Conservation (phyloP, 2,888 invertebrate species). For the Pegoplata infirma region DNA sequence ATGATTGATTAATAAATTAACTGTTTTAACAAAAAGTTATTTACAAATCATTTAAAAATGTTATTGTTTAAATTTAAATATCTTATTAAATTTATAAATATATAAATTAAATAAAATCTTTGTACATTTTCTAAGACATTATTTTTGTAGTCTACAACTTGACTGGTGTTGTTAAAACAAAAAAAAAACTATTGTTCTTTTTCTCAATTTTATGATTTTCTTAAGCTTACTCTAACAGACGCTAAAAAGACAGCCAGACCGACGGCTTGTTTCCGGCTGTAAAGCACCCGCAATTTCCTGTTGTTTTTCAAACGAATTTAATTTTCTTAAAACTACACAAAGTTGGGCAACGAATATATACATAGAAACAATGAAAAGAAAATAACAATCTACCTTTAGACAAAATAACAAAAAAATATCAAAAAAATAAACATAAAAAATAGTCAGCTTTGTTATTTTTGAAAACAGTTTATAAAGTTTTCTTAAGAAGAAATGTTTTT, state of each 20-base stretch:
- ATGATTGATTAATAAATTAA: too few relatives aligned
- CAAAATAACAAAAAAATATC: too few relatives aligned
- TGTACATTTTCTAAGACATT: too few relatives aligned
- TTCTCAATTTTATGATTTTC: slow-evolving; percentile 4
- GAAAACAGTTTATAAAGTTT: slow-evolving; percentile 56
- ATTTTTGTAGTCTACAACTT: too few relatives aligned
- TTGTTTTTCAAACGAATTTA: slow-evolving; percentile 59
- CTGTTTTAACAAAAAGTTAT: too few relatives aligned
- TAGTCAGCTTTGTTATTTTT: slow-evolving; percentile 43
- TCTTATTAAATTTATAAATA: too few relatives aligned
- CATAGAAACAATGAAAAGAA: slow-evolving; percentile 16
- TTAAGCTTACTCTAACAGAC: slow-evolving; percentile 48
- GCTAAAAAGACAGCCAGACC: slow-evolving; percentile 64
- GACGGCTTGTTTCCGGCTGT: slow-evolving; percentile 65
- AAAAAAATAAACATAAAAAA: too few relatives aligned
- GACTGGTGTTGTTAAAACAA: too few relatives aligned
- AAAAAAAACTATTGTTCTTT: too few relatives aligned
- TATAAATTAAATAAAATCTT: too few relatives aligned
- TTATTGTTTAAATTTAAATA: too few relatives aligned
- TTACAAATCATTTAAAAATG: too few relatives aligned
- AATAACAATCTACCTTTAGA: slow-evolving; percentile 7
- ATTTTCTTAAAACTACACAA: slow-evolving; percentile 44
- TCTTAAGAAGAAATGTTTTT: slow-evolving; percentile 23
- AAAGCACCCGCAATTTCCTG: slow-evolving; percentile 66
- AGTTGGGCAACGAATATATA: slow-evolving; percentile 6